Base-by-base conservation (phyloP, 1,140 invertebrate genomes). In the Zaprionus lachaisei region DNA sequence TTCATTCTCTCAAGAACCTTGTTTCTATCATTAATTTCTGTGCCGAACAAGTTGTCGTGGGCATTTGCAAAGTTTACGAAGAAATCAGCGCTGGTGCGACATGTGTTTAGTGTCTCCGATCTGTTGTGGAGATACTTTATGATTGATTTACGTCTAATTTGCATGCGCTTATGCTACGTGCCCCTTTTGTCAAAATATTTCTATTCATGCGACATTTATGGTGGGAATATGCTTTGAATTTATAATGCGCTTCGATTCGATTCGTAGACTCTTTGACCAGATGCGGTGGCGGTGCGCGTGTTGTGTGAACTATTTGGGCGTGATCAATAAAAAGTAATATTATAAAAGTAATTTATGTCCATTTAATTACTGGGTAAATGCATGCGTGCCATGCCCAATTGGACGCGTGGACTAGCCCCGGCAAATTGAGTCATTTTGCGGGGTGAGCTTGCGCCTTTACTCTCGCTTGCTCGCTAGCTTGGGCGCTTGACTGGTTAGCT, bases 161-260 rank as follows among this genome's bases (percentile, higher is more conserved):
- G 73, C 70, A 75, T 86, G 54, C 63, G 49, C n/a, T 57, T 58
- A 71, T 73, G 72, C 62, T 82, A 68, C 76, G 79, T 82, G 83
- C 79, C 76, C 83, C 79, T 86, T 80, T 74, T 77, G 51, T 80
- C 75, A 66, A 85, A 84, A 55, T 54, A 58, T 26, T 77, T 22
- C 61, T 72, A 72, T 82, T 86, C 85, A 79, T 86, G 82, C 54
- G 83, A 86, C 83, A 86, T 80, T 85, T 82, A 82, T 85, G 79
- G 72, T 77, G 68, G 64, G 79, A 82, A 86, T 82, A 82, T 86
- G 83, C 55, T 85, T 86, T 77, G 83, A 86, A 86, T 85, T 71
- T 72, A 62, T 82, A 80, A 86, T 86, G 72, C 17, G 22, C 26
- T 38, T 56, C 54, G 41, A 6, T 24, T 22, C 54, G 2, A 41